phyloP scores from a whole-genome alignment of 2,113 vertebrate genomes.

The Mionectes macconnelli region DNA sequence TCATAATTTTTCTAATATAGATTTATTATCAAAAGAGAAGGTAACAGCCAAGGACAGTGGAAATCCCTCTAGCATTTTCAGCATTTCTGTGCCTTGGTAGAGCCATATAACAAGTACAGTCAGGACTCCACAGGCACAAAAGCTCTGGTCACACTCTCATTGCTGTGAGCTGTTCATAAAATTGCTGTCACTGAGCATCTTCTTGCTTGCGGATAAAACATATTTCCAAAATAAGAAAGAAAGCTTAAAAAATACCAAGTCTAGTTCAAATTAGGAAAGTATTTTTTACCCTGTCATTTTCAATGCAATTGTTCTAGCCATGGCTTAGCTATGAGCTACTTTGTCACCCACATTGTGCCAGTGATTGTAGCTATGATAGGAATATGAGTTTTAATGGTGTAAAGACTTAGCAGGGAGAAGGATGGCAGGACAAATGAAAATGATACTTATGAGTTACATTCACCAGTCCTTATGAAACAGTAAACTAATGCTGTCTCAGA shows the following conservation, averaged over 20 bases:
- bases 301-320: background rate
- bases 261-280: background rate
- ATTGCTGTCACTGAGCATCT: background rate
- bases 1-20: background rate
- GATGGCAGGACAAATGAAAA: background rate
- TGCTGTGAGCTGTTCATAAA: background rate
- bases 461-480: background rate
- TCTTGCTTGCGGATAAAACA: background rate
- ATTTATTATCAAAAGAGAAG: background rate
- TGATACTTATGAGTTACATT: background rate
- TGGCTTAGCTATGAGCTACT: background rate
- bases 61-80: fast-evolving
- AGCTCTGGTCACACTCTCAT: background rate
- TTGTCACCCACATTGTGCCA: background rate
- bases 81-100: background rate
- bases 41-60: background rate
- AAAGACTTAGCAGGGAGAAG: background rate
- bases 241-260: background rate
- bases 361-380: background rate
- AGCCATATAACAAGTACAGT: background rate
- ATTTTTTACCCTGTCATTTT: background rate
- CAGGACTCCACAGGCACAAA: background rate
- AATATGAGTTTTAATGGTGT: background rate
- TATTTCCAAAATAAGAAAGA: background rate
- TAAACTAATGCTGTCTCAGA: background rate